phyloP scores from a whole-genome alignment of 1,140 invertebrate genomes.

The Telenomus remus region DNA sequence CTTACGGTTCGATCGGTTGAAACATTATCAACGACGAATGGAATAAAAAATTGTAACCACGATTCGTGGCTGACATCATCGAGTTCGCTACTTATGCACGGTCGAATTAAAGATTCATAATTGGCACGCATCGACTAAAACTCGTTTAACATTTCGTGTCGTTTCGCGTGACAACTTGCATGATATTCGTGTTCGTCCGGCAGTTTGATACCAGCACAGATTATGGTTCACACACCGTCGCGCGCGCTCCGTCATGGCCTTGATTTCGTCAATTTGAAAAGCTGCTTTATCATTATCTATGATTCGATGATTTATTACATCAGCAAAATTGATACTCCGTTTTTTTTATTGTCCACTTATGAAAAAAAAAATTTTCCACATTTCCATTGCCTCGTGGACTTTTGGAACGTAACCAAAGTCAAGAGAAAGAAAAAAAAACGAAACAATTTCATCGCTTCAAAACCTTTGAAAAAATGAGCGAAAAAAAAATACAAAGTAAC shows the following conservation, averaged over 20 bases:
- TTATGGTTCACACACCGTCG: constrained; percentile 4
- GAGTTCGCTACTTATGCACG: not conserved
- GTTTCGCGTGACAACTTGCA: not conserved
- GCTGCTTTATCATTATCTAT: constrained; percentile 16
- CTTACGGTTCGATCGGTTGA: too few species aligned
- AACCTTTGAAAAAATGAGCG: too few species aligned
- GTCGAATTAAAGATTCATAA: constrained; percentile 6
- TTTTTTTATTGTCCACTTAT: too few species aligned
- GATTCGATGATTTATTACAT: constrained; percentile 14
- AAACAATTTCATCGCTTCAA: not conserved
- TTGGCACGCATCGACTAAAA: not conserved
- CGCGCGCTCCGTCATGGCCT: constrained; percentile 1
- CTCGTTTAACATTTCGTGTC: constrained; percentile 5
- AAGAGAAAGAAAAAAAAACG: not conserved
- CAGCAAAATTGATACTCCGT: not conserved
- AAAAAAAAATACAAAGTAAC: not conserved
- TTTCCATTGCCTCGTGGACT: too few species aligned
- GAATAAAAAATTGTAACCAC: too few species aligned
- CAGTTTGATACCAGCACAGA: not conserved
- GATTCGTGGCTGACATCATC: too few species aligned
- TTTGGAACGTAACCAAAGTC: not conserved
- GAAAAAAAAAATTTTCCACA: too few species aligned
- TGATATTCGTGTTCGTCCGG: not conserved
- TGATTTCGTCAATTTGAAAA: constrained; percentile 9
- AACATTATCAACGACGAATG: too few species aligned